Evolutionary conservation across 2,797 vertebrate genomes (phyloP).

Genomic region (Microctenopoma stevenorrisi): DNA sequence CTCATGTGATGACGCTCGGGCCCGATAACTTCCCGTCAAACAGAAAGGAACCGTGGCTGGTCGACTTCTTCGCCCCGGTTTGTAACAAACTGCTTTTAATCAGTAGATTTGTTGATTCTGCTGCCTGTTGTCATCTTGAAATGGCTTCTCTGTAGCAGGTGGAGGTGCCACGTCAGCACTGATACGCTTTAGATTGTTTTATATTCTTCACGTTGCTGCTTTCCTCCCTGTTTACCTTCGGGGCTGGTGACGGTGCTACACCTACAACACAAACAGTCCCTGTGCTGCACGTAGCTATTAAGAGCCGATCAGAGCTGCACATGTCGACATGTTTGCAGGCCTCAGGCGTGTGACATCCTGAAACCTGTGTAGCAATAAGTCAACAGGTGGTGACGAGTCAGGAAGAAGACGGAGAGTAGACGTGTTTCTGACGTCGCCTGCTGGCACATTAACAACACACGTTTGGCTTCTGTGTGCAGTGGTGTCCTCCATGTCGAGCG

Average conservation of each 20-base stretch:
- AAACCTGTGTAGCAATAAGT: no score
- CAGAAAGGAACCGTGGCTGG: slow-evolving; percentile 95
- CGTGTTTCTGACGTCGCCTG: no score
- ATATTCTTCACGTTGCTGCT: neutral
- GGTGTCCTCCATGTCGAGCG: slow-evolving; percentile 96
- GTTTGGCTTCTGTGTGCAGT: slow-evolving; percentile 78
- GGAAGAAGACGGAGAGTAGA: no score
- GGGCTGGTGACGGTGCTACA: slow-evolving; percentile 20
- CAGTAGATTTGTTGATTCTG: neutral
- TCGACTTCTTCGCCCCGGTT: slow-evolving; percentile 98
- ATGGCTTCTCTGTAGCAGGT: neutral
- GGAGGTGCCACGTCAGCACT: neutral
- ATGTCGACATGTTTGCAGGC: neutral
- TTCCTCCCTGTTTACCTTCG: slow-evolving; percentile 39
- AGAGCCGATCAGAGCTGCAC: neutral
- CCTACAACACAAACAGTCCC: slow-evolving; percentile 45
- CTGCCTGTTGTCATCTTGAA: no score
- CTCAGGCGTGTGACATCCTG: neutral
- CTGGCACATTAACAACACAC: neutral
- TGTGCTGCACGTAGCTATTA: neutral
- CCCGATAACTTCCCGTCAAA: slow-evolving; percentile 95
- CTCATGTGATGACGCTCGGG: slow-evolving; percentile 92
- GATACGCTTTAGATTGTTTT: neutral
- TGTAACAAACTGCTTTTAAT: slow-evolving; percentile 51
- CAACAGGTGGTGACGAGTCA: no score